These are phyloP conservation scores for Epinotia bilunana DNA, from an alignment of 2,888 invertebrate genomes.

Conservation along the genomic window DNA sequence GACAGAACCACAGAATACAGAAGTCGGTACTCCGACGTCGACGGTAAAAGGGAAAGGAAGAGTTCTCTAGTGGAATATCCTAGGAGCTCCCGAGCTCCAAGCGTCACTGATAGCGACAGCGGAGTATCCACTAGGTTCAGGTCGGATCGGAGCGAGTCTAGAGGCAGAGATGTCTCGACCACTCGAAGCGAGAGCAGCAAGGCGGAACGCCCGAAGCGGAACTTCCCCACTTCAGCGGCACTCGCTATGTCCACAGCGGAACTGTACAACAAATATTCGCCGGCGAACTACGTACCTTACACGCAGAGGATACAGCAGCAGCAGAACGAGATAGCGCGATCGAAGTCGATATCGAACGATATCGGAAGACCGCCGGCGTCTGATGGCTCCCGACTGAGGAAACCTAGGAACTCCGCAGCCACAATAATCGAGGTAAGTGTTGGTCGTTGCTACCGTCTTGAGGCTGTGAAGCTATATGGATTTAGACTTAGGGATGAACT, in stretches of 20 bases:
- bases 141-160: constrained; percentile 80
- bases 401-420: constrained; percentile 70
- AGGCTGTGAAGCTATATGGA: constrained; percentile 21
- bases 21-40: constrained; percentile 71
- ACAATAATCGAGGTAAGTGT: constrained; percentile 73
- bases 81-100: constrained; percentile 72
- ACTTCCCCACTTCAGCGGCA: constrained; percentile 78
- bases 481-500: not conserved
- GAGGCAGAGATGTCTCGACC: constrained; percentile 82
- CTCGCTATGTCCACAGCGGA: constrained; percentile 87
- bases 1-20: constrained; percentile 73
- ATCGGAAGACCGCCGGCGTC: constrained; percentile 80
- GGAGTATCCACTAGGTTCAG: constrained; percentile 72
- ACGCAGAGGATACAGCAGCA: constrained; percentile 75
- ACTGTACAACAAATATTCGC: constrained; percentile 90
- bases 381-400: constrained; percentile 67
- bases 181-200: constrained; percentile 83
- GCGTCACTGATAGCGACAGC: constrained; percentile 78
- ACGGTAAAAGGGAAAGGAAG: constrained; percentile 76
- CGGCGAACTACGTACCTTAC: constrained; percentile 88
- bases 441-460: not conserved
- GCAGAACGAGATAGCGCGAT: constrained; percentile 73
- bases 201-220: constrained; percentile 67
- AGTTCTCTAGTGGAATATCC: constrained; percentile 71
- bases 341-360: constrained; percentile 85